Base-by-base conservation (phyloP, 2,113 vertebrate species). In the Equus quagga region DNA sequence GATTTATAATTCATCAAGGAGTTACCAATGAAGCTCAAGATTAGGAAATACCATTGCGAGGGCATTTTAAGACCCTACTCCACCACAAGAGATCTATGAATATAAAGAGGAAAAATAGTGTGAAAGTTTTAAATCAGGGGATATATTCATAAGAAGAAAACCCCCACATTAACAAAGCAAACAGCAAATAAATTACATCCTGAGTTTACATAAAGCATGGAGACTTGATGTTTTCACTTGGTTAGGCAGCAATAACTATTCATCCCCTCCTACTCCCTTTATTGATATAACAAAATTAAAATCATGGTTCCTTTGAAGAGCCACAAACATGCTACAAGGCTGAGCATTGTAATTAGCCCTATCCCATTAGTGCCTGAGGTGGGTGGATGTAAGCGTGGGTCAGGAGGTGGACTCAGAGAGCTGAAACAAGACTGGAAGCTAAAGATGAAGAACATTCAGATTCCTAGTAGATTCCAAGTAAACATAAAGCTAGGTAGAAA, bases 111-210 rank as follows among this genome's bases (percentile, higher is more conserved):
- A 1, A n/a, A 80, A 91, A 70, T 62, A 46, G 13, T 36, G 36
- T 82, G 36, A 76, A 51, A 64, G 23, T 51, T 92, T 96, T 82
- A 75, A 85, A 64, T 81, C 64, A 83, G 58, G 76, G 5, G 21
- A 72, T 69, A 18, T 36, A 87, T 73, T 60, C 44, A 88, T 3
- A 78, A 70, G 44, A 89, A 89, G 56, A 54, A 97, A 97, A 79
- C 41, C 2, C 18, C 15, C 46, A 84, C 4, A 86, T 81, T 89
- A 69, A 70, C 18, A 81, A 86, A 54, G 12, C 8, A 73, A 85
- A 93, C 80, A 49, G 46, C 51, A 96, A 82, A 78, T 62, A 65
- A 88, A 73, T 62, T 5, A 3, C 9, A 79, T 31, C 17, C 8
- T 19, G n/a, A 36, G 12, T 89, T 96, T 92, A 85, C 11, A 85